Base-by-base conservation (phyloP, 2,113 vertebrate genomes). In the Gopherus flavomarginatus region DNA sequence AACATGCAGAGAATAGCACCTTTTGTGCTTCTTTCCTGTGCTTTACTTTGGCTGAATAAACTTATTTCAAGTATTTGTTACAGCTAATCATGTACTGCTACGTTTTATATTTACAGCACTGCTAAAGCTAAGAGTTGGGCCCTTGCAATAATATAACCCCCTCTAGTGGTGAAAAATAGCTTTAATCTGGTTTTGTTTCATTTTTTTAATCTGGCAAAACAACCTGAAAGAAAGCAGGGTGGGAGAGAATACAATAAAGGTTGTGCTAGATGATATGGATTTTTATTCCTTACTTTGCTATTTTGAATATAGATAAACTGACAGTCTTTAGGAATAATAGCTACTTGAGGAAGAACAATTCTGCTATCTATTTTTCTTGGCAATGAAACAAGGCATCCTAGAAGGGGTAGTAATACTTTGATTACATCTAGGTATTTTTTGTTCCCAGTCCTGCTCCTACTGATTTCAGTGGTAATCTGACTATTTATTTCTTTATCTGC, bases 221-320 rank as follows among this genome's bases (percentile, higher is more conserved):
- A 53, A 17, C 10, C 31, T 12, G 54, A 1, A 2, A 44, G 31
- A 21, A 4, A 86, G 27, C 50, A 3, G 2, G 1, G 1, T 0
- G 1, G 11, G 14, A 14, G 1, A 78, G 13, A 78, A 29, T 27
- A 14, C 38, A 78, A 29, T 6, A 78, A 78, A 78, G 4, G n/a
- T 8, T 35, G 22, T 2, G 1, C 31, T 1, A 1, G 0, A 38
- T 56, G 17, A 2, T 4, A 8, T 8, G 2, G 6, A 1, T 38
- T 29, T 38, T 35, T 5, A 1, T 0, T 1, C 2, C 5, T n/a
- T 52, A 22, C 9, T n/a, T 35, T 59, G 27, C 42, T 81, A 0
- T 62, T 16, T 0, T 17, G 35, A 52, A 11, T 0, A 2, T 1
- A 29, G 59, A 8, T 59, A 7, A 1, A 14, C 9, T 1, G 52